Conservation (phyloP, 2,888 invertebrate species). For the Ochropleura plecta region DNA sequence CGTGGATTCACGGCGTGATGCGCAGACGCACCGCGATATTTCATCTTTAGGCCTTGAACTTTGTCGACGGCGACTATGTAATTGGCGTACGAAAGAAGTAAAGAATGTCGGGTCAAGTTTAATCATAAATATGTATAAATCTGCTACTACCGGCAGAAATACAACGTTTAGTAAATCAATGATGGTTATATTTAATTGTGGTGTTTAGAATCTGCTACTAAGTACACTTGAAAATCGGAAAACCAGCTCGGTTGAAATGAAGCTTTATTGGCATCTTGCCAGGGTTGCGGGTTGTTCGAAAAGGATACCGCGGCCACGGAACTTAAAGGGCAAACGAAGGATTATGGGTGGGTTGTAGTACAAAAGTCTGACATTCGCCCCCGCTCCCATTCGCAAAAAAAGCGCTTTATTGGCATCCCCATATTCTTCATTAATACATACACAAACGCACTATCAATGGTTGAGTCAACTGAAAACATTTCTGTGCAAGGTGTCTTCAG, state of each 20-base stretch:
- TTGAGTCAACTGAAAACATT: not conserved
- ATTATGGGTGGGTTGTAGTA: too few relatives aligned
- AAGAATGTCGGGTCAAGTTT: conserved; percentile 38
- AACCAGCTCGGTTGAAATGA: not conserved
- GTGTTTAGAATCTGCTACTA: not conserved
- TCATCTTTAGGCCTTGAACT: conserved; percentile 52
- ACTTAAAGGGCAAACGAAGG: too few relatives aligned
- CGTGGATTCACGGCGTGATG: conserved; percentile 22
- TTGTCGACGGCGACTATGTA: conserved; percentile 30
- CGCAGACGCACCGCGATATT: conserved; percentile 39
- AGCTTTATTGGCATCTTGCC: not conserved
- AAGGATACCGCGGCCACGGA: too few relatives aligned
- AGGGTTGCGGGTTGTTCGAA: too few relatives aligned
- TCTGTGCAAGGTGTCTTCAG: not conserved
- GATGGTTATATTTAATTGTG: not conserved
- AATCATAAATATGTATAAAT: conserved; percentile 4
- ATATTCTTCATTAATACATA: too few relatives aligned
- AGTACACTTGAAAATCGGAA: not conserved
- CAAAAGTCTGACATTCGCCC: too few relatives aligned
- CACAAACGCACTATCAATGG: not conserved
- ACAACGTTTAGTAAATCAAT: not conserved
- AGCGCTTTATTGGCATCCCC: too few relatives aligned
- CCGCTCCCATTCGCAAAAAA: too few relatives aligned
- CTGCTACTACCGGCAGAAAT: conserved; percentile 16
- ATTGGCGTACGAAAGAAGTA: conserved; percentile 36